A percentile compares a stretch with the other conserved stretches of the same genome.
Evolutionary conservation across 1,140 invertebrate species (phyloP).

Genomic region (Macrobrachium nipponense): DNA sequence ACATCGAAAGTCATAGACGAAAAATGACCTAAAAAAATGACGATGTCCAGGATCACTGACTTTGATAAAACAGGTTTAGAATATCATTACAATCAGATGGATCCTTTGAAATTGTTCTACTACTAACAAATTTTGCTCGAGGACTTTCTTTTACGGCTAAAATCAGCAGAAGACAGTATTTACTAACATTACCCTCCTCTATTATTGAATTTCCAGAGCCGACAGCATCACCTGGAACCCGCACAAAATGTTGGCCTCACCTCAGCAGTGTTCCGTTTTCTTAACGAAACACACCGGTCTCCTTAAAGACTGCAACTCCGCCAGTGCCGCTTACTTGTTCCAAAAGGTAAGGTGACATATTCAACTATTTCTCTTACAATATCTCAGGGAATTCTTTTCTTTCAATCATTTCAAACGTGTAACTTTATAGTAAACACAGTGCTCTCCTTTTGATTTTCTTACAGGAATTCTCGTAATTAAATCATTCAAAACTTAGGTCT

Average conservation of each 20-base stretch:
- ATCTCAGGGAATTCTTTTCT: neutral
- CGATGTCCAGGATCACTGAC: no score
- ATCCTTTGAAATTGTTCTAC: no score
- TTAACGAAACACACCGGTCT: conserved; percentile 76
- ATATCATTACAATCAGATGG: no score
- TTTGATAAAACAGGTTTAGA: no score
- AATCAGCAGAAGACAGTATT: no score
- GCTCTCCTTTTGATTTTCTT: no score
- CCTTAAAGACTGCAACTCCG: conserved; percentile 81
- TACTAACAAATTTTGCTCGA: no score
- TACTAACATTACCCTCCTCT: neutral
- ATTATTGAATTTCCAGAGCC: conserved; percentile 70
- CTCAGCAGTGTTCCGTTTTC: conserved; percentile 89
- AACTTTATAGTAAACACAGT: no score
- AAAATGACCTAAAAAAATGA: no score
- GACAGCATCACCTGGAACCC: conserved; percentile 94
- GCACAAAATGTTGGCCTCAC: conserved; percentile 90
- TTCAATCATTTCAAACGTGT: neutral
- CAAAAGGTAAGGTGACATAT: conserved; percentile 73
- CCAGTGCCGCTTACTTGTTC: conserved; percentile 87
- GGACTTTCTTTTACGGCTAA: no score
- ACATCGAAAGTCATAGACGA: no score
- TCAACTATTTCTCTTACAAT: neutral
- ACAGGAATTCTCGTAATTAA: no score
- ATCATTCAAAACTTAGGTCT: neutral